A percentile compares a stretch with the other conserved stretches of the same genome.
Evolutionary conservation across 1,140 invertebrate species (phyloP).

Genomic region (Calliopsis andreniformis): DNA sequence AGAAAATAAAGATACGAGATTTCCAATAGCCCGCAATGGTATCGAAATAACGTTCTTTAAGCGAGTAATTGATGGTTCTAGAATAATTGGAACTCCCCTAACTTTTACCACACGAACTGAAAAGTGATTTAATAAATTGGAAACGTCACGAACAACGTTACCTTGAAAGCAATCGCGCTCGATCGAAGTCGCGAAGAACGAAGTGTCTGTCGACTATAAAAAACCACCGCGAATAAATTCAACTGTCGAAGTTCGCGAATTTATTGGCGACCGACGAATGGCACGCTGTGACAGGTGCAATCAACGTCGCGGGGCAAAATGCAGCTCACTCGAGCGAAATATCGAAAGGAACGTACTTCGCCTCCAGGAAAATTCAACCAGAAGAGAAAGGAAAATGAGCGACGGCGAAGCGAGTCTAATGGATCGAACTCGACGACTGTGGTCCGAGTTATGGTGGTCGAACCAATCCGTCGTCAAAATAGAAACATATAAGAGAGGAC

Average conservation of each 20-base stretch:
- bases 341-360: background rate
- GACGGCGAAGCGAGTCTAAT: background rate
- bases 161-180: background rate
- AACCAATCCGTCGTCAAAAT: background rate
- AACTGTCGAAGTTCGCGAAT: conserved; percentile 4
- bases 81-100: too few relatives aligned
- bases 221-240: background rate
- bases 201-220: background rate
- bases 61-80: background rate
- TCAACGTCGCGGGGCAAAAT: background rate
- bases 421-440: background rate
- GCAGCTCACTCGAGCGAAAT: background rate
- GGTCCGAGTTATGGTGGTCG: background rate
- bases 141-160: background rate
- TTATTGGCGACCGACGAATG: conserved; percentile 9
- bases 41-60: background rate
- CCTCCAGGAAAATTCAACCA: too few relatives aligned
- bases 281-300: conserved; percentile 9
- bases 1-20: too few relatives aligned
- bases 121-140: background rate
- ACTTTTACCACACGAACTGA: background rate
- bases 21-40: too few relatives aligned
- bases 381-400: background rate
- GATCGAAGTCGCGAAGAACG: background rate
- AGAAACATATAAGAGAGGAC: background rate